Evolutionary conservation across 2,113 vertebrate species (phyloP), one percentile per base, ranked within the genome.

Genomic region (Vombatus ursinus): DNA sequence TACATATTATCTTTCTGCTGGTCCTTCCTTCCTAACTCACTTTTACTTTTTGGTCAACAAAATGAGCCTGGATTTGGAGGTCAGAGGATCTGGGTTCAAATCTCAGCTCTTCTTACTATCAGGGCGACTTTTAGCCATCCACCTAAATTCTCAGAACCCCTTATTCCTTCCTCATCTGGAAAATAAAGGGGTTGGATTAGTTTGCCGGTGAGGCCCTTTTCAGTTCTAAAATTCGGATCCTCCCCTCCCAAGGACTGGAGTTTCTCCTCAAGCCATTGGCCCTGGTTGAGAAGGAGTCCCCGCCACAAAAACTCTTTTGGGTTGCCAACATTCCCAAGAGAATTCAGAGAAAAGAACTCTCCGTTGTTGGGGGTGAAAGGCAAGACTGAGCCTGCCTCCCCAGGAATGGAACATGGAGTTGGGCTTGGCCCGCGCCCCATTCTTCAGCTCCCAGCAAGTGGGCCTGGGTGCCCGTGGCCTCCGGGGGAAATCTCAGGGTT

Each of bases 331-430:
- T 92, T 94, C 57, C n/a, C 22, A 51, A 9, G 90, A 93, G 61
- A 90, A 90, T 95, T 94, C 93, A 44, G 84, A 91, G 90, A 51
- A 49, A 51, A 44, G 84, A 57, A 84, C 91, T 50, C 47, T 68
- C 61, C 2, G 0, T 7, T 19, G 68, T 92, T 48, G 51, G 24
- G 89, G 90, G 89, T 24, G 28, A 90, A 93, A 91, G 49, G 68
- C 97, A 97, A 96, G 98, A 93, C 89, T 2, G 91, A 92, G 92
- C 97, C 90, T 97, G 96, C 19, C n/a, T 91, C 94, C 95, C n/a
- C 51, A 37, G 50, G n/a, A 84, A 54, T 24, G 90, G 54, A 93
- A 77, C n/a, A 53, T 19, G n/a, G 52, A 94, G 50, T 0, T 8
- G 28, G 89, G 91, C 8, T 0, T 23, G 91, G 61, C 12, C 90